phyloP scores from a whole-genome alignment of 2,888 invertebrate species.

The Nephrotoma flavescens region DNA sequence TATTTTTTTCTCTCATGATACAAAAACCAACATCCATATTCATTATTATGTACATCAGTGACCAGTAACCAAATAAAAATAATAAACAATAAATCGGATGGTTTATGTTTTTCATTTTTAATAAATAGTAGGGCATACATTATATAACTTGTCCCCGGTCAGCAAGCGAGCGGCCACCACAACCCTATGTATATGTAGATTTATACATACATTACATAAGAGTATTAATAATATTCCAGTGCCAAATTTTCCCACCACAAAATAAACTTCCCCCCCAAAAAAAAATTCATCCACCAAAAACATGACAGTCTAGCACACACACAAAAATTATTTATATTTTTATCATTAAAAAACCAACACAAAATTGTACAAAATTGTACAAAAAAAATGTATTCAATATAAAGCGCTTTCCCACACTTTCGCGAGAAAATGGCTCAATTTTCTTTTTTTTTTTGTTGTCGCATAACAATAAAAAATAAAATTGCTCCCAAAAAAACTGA shows the following conservation, averaged over 20 bases:
- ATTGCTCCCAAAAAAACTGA: neutral
- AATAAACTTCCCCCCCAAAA: neutral
- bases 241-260: neutral
- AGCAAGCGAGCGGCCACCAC: neutral
- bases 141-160: neutral
- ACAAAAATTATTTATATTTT: neutral
- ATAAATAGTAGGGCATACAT: neutral
- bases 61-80: neutral
- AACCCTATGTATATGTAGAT: neutral
- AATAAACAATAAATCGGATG: neutral
- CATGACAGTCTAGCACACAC: neutral
- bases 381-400: neutral
- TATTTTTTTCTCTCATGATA: no score
- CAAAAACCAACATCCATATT: neutral
- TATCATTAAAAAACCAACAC: neutral
- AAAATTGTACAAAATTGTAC: neutral
- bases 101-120: neutral
- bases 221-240: neutral
- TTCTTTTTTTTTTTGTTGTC: neutral
- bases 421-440: neutral
- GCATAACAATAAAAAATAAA: neutral
- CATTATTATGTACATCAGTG: neutral
- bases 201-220: neutral
- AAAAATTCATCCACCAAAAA: neutral
- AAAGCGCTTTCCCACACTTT: neutral